Percentiles rank a stretch among this genome's conserved stretches.
These are phyloP conservation scores for Drosophila pseudotalamancana DNA, from an alignment of 2,888 invertebrate genomes.

Conservation along the genomic window DNA sequence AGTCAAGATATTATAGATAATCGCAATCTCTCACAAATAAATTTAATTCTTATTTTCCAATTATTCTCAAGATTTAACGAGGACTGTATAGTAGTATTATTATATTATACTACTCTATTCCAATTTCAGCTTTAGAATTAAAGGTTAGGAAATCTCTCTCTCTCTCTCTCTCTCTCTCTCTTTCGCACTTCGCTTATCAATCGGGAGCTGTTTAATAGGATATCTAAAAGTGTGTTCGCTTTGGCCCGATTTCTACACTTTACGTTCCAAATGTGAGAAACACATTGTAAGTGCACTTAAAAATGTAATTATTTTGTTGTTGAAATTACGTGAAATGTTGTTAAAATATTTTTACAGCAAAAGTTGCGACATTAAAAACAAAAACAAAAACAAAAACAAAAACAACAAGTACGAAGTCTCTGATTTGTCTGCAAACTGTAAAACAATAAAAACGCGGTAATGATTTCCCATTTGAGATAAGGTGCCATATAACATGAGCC, in stretches of 20 bases:
- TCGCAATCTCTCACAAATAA: too few relatives aligned
- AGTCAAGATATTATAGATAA: too few relatives aligned
- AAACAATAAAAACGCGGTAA: slow-evolving; percentile 73
- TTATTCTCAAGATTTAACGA: too few relatives aligned
- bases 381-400: slow-evolving; percentile 19
- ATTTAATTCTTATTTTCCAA: too few relatives aligned
- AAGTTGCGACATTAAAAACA: slow-evolving; percentile 70
- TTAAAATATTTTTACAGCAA: slow-evolving; percentile 70
- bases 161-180: background rate
- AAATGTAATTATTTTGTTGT: slow-evolving; percentile 72
- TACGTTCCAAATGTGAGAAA: slow-evolving; percentile 60
- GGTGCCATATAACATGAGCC: slow-evolving; percentile 53
- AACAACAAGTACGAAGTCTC: slow-evolving; percentile 40
- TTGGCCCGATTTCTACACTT: slow-evolving; percentile 43
- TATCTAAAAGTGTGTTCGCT: background rate
- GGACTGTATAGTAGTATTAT: too few relatives aligned
- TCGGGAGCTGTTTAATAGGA: background rate
- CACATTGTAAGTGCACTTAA: slow-evolving; percentile 64
- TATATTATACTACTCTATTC: too few relatives aligned
- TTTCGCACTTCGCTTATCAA: background rate
- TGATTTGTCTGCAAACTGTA: slow-evolving; percentile 65
- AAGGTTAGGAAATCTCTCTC: too few relatives aligned
- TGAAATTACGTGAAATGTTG: slow-evolving; percentile 76
- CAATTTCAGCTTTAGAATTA: too few relatives aligned
- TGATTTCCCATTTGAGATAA: slow-evolving; percentile 79